Evolutionary conservation across 2,888 invertebrate genomes (phyloP), one percentile per base, ranked within the genome.

Genomic region (Leptura quadrifasciata): DNA sequence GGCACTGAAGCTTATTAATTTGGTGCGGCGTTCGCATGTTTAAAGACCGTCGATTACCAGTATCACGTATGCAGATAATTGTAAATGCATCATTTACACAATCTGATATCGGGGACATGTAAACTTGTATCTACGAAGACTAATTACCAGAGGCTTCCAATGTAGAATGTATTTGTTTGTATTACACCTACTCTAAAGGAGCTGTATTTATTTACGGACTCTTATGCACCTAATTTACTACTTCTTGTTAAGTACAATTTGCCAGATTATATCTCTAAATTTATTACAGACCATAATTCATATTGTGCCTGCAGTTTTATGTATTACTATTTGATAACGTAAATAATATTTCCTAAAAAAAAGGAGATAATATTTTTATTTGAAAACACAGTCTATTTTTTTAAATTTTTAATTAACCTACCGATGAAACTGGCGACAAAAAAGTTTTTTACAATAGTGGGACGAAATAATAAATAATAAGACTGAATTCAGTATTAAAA

Each of bases 71-170:
- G 81, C 82, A 85, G 85, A 86, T 86, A 86, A 85, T 85, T 85
- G 84, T 86, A 85, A 87, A 87, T 85, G 85, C 85, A 86, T 86
- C 86, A 85, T 85, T 87, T 86, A 86, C 87, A 86, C 85, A 84
- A 86, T 87, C 86, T 83, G 86, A 86, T 87, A 87, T 85, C 83
- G 85, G 77, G 78, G 83, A 85, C 85, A 87, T 83, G 85, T 84
- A 85, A 84, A 85, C 83, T 79, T 85, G 83, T 72, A 83, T 80
- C 80, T 80, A 81, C 81, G 71, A 82, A 83, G 84, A 83, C 84
- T 85, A 85, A 85, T 86, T 85, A 82, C 84, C 77, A 76, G 76
- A 76, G 75, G 79, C 80, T 80, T 74, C 72, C 78, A 79, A 79
- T 78, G 75, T 54, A 76, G 75, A 76, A 80, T 80, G 77, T 80